These are phyloP conservation scores for Odocoileus virginianus DNA, from an alignment of 2,113 vertebrate species.

Conservation along the genomic window DNA sequence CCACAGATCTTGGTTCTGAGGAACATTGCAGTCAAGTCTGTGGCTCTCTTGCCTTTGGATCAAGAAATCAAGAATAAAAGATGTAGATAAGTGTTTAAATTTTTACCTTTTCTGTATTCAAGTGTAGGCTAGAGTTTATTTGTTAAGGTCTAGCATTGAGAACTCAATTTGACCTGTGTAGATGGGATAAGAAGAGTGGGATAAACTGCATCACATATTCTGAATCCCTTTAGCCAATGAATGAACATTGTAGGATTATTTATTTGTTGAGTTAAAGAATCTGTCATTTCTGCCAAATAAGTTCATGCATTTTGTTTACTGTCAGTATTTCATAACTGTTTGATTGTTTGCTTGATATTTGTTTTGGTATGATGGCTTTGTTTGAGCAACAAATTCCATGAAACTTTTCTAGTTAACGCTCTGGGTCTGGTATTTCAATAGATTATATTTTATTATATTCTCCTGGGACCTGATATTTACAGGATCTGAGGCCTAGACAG, in stretches of 20 bases:
- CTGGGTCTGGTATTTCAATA: conserved; percentile 67
- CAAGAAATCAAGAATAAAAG: neutral
- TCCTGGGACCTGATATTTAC: conserved; percentile 63
- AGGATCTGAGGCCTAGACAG: neutral
- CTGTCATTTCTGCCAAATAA: conserved; percentile 29
- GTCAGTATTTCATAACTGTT: conserved; percentile 8
- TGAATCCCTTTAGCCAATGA: neutral
- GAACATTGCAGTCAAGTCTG: neutral
- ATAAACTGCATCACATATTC: neutral
- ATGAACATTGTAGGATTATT: neutral
- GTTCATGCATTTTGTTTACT: conserved; percentile 46
- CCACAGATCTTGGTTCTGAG: neutral
- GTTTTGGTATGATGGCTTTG: neutral
- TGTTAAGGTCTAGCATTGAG: neutral
- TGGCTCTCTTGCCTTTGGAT: neutral
- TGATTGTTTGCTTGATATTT: conserved; percentile 66
- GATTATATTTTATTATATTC: conserved; percentile 26
- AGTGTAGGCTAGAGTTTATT: neutral
- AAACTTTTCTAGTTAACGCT: conserved; percentile 41
- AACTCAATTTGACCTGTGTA: neutral
- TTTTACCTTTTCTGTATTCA: neutral
- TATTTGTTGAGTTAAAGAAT: conserved; percentile 52
- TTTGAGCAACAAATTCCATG: conserved; percentile 64
- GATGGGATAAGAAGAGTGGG: neutral
- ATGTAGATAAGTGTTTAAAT: neutral